Conservation (phyloP, 1,140 invertebrate genomes). For the Homarus americanus region DNA sequence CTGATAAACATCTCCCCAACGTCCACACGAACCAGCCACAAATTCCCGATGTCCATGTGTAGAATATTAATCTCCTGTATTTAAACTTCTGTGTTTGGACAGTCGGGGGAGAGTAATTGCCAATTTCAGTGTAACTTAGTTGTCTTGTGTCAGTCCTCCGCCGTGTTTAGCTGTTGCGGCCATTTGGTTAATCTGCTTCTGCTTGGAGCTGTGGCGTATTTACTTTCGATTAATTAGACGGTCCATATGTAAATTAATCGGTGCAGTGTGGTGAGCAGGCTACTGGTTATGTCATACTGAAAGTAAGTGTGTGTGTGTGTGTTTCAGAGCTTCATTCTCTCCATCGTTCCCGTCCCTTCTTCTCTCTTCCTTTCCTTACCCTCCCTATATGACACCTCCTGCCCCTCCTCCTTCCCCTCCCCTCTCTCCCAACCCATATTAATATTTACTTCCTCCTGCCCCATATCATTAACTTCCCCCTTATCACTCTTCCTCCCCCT, state of each 20-base stretch:
- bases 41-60: no score
- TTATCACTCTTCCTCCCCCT: not conserved
- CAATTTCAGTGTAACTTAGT: conserved; percentile 14
- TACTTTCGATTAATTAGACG: conserved; percentile 43
- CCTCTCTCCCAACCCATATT: not conserved
- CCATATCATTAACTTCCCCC: not conserved
- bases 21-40: not conserved
- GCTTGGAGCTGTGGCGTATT: conserved; percentile 12
- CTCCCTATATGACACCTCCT: no score
- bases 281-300: not conserved
- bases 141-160: not conserved
- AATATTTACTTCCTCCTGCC: not conserved
- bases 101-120: conserved; percentile 12
- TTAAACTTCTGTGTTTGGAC: not conserved
- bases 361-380: no score
- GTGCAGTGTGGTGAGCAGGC: not conserved
- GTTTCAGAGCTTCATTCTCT: no score
- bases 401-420: no score
- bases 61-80: not conserved
- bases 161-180: not conserved
- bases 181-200: not conserved
- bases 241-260: conserved; percentile 33
- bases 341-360: no score
- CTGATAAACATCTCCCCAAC: not conserved
- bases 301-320: no score